Evolutionary conservation across 2,113 vertebrate genomes (phyloP).

Genomic region (Hassar affinis): DNA sequence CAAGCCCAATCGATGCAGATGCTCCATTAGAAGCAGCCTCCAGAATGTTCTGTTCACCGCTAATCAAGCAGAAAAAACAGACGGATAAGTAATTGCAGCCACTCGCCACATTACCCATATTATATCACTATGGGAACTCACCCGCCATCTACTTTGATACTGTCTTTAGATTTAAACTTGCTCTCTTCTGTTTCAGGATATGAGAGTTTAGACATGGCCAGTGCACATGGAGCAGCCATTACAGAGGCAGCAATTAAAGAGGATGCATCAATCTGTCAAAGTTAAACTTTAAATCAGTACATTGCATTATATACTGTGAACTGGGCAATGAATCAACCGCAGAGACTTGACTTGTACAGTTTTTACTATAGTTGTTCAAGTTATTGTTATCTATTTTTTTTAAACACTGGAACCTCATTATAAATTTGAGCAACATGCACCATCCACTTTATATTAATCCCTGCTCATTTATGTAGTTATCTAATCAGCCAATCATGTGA

Average conservation of each 20-base stretch:
- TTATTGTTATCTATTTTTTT: not conserved
- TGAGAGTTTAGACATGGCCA: constrained; percentile 88
- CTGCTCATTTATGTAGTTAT: too few species aligned
- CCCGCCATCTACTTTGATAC: constrained; percentile 70
- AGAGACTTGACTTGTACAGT: not conserved
- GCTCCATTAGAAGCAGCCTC: constrained; percentile 89
- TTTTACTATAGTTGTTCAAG: not conserved
- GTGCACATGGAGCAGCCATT: constrained; percentile 92
- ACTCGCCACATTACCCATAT: not conserved
- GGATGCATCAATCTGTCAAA: constrained; percentile 82
- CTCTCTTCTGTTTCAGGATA: constrained; percentile 89
- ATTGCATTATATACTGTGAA: not conserved
- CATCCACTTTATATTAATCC: too few species aligned
- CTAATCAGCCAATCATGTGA: too few species aligned
- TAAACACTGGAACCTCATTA: not conserved
- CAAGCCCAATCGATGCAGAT: constrained; percentile 76
- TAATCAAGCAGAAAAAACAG: constrained; percentile 53
- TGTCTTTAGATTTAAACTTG: constrained; percentile 71
- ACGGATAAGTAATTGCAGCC: not conserved
- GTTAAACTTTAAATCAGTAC: not conserved
- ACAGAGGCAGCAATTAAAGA: constrained; percentile 90
- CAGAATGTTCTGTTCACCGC: constrained; percentile 84
- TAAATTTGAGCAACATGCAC: not conserved
- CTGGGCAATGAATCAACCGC: not conserved
- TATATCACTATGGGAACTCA: constrained; percentile 42